Conservation (phyloP, 2,113 vertebrate species). For the Axis porcinus region DNA sequence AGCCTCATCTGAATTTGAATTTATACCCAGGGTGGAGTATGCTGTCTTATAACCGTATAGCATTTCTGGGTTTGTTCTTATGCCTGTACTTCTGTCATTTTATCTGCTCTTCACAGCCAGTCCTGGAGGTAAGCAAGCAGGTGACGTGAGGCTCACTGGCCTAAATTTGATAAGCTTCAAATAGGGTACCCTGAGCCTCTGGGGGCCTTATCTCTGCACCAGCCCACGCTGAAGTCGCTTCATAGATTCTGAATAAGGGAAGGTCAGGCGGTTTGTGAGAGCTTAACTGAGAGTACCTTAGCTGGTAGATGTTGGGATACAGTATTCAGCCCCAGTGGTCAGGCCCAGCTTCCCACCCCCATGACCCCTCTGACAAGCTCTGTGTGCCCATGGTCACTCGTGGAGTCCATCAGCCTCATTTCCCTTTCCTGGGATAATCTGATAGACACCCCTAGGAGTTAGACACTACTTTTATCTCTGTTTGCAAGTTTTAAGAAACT, state of each 20-base stretch:
- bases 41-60: neutral
- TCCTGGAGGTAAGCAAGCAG: neutral
- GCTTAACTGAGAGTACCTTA: neutral
- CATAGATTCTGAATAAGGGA: neutral
- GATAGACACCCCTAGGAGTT: neutral
- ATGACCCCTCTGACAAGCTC: accelerated
- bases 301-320: neutral
- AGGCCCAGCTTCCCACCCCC: neutral
- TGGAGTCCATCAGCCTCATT: accelerated
- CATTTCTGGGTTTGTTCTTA: neutral
- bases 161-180: neutral
- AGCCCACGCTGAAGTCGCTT: neutral
- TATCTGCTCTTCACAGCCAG: neutral
- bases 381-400: accelerated
- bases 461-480: neutral
- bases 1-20: neutral
- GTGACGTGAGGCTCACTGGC: neutral
- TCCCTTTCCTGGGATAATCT: neutral
- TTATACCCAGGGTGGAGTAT: neutral
- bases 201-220: neutral
- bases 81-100: neutral
- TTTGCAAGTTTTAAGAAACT: neutral
- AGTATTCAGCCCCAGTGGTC: neutral
- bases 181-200: neutral
- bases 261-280: neutral